Evolutionary conservation across 2,888 invertebrate genomes (phyloP), one percentile per base, ranked within the genome.

Genomic region (Tipula confusa): DNA sequence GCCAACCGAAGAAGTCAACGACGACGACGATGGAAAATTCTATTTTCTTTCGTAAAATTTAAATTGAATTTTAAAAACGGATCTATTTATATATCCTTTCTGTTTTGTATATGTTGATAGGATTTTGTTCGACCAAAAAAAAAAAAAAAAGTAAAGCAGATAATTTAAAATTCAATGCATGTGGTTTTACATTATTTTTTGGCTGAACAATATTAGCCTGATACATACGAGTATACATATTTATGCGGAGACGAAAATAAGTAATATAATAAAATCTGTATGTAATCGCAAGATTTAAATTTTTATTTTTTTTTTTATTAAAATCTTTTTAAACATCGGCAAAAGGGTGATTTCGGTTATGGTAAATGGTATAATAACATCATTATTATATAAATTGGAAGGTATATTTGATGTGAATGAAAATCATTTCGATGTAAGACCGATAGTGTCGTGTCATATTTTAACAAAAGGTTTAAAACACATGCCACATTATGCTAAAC

Each of bases 131-230:
- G 64, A 64, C 64, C 64, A 64, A 64, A 64, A 64, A 43, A 43
- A 43, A 43, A 43, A 43, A 6, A 1, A 15, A 15, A 43, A 43
- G 15, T 15, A 18, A 64, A 64, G 64, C 64, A 64, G 64, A 64
- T 64, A 80, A 80, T 80, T 80, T 80, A 80, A 80, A 80, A 80
- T 80, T 80, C 80, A 29, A 29, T 80, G 80, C 80, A 80, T 80
- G 80, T 80, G 80, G 80, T 80, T 64, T 64, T 64, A 64, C 64
- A 64, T 64, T 64, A 64, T 64, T 64, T 64, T 64, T n/a, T n/a
- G n/a, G 64, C 64, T 64, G 64, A 64, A 64, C 64, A 64, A 64
- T 64, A 64, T 64, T 64, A 64, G 64, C 64, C 64, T 18, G 36
- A 36, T 36, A 36, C 7, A 64, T 43, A 43, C 4, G n/a, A n/a